phyloP scores from a whole-genome alignment of 2,113 vertebrate genomes.

The Osmerus mordax region DNA sequence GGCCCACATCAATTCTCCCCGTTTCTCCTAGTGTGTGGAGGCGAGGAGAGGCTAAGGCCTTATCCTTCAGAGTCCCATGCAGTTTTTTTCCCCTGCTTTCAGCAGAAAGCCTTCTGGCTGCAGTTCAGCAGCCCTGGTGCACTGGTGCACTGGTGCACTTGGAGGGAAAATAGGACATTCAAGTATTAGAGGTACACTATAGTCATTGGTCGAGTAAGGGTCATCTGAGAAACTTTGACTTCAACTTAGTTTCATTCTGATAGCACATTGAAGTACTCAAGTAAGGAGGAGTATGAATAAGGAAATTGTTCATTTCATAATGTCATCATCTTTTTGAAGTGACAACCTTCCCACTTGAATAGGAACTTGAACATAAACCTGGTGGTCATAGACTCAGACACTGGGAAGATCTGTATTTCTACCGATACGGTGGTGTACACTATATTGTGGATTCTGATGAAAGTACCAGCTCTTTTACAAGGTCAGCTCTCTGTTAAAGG shows the following conservation, averaged over 20 bases:
- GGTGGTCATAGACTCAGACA: neutral
- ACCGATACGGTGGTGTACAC: neutral
- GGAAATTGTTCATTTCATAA: neutral
- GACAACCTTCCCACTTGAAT: neutral
- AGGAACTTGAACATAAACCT: neutral
- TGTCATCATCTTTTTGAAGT: neutral
- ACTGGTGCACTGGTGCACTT: neutral
- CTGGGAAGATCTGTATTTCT: neutral
- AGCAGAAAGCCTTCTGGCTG: slow-evolving; percentile 13
- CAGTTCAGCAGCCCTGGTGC: neutral
- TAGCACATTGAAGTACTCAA: neutral
- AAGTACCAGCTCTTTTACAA: slow-evolving; percentile 19
- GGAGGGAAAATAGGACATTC: neutral
- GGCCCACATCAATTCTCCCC: slow-evolving; percentile 30
- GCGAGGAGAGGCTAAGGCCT: slow-evolving; percentile 7
- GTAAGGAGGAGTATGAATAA: neutral
- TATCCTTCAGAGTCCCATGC: slow-evolving; percentile 8
- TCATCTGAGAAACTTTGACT: neutral
- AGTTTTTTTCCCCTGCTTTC: slow-evolving; percentile 22
- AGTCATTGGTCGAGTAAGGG: neutral
- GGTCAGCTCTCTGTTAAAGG: slow-evolving; percentile 7
- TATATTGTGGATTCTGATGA: slow-evolving; percentile 2
- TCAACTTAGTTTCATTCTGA: neutral
- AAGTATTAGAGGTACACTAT: neutral
- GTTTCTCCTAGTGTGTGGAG: slow-evolving; percentile 5